Conservation (phyloP, 1,140 invertebrate species). For the Oncopodura yosiiana region DNA sequence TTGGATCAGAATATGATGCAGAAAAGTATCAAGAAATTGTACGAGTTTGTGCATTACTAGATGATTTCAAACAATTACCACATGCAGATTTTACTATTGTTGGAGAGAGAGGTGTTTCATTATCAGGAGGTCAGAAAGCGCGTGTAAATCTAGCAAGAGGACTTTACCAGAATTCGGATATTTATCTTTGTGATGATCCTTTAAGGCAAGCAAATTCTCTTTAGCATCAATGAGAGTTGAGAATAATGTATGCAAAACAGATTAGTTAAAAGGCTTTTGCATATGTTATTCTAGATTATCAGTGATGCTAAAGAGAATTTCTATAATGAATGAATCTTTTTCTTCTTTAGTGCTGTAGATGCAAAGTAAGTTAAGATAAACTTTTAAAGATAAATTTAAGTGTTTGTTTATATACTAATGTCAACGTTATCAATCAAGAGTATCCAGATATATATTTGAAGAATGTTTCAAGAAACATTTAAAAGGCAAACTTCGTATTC, state of each 20-base stretch:
- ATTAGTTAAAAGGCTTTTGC: no score
- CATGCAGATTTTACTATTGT: constrained; percentile 77
- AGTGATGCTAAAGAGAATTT: no score
- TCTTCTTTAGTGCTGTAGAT: constrained; percentile 47
- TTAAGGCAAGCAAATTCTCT: no score
- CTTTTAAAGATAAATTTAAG: no score
- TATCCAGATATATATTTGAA: constrained; percentile 46
- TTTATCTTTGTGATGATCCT: constrained; percentile 49
- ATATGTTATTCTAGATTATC: no score
- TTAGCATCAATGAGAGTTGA: no score
- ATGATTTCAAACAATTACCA: constrained; percentile 65
- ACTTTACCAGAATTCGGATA: constrained; percentile 47
- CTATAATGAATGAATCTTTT: no score
- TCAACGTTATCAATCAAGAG: no score
- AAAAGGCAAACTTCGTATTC: constrained; percentile 38
- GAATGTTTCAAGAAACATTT: constrained; percentile 39
- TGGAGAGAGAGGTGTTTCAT: constrained; percentile 62
- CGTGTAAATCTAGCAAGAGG: constrained; percentile 51
- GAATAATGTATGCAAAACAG: no score
- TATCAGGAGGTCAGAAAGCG: constrained; percentile 49
- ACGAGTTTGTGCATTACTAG: constrained; percentile 45
- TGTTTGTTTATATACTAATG: no score
- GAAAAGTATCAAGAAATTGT: constrained; percentile 39
- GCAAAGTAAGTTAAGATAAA: no score
- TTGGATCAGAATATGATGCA: constrained; percentile 47